Evolutionary conservation across 2,797 vertebrate species (phyloP).

Genomic region (Labeo calbasu): DNA sequence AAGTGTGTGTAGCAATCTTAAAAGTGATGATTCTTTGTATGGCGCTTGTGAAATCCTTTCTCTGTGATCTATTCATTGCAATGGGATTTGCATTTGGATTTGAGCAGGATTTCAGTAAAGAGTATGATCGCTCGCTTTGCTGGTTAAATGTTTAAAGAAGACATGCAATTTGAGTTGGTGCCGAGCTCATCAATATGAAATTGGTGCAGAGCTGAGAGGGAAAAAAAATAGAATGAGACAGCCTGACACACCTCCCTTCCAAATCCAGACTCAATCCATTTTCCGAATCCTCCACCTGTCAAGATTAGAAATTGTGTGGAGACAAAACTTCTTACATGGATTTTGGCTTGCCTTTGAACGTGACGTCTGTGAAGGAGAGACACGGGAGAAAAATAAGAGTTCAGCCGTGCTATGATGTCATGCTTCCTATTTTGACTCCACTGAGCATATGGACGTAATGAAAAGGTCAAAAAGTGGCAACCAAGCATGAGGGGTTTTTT

Average conservation of each 20-base stretch:
- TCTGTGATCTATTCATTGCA: conserved; percentile 72
- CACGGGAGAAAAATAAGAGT: conserved; percentile 17
- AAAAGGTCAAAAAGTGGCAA: neutral
- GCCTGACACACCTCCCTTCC: conserved; percentile 65
- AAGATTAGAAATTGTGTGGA: conserved; percentile 63
- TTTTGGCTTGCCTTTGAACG: conserved; percentile 63
- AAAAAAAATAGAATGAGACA: conserved; percentile 75
- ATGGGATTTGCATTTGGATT: conserved; percentile 78
- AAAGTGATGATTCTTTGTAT: conserved; percentile 53
- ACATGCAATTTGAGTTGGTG: conserved; percentile 79
- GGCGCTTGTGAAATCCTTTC: conserved; percentile 70
- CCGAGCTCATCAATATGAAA: conserved; percentile 84
- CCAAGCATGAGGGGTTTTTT: neutral
- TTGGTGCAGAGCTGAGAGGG: conserved; percentile 71
- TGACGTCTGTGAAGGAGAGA: conserved; percentile 33
- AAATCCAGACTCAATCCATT: conserved; percentile 73
- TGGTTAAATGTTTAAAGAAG: conserved; percentile 84
- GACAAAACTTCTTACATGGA: conserved; percentile 65
- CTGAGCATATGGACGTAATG: neutral
- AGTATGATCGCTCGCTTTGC: conserved; percentile 79
- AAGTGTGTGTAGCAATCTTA: conserved; percentile 30
- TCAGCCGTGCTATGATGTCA: conserved; percentile 1
- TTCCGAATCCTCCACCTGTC: conserved; percentile 64
- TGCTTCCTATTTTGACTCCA: neutral
- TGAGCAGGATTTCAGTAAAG: conserved; percentile 78